Conservation (phyloP, 1,140 invertebrate species). For the Metaphire vulgaris region DNA sequence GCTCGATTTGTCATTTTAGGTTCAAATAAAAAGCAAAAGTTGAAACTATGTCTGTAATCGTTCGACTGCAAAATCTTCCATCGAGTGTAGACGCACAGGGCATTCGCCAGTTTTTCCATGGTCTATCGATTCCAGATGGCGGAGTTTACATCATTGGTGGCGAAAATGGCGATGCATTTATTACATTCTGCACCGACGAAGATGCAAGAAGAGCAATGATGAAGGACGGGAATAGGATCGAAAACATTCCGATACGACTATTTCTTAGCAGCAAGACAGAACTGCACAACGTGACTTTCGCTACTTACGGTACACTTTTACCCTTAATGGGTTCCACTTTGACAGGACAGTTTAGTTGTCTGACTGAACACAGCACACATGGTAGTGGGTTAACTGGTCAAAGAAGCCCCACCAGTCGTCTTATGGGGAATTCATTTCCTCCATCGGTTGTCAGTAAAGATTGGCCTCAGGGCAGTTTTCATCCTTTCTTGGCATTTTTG, state of each 20-base stretch:
- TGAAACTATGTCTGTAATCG: constrained; percentile 90
- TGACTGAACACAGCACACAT: neutral
- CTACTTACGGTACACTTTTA: constrained; percentile 39
- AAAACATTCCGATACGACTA: constrained; percentile 78
- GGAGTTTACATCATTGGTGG: constrained; percentile 98
- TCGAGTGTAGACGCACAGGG: constrained; percentile 93
- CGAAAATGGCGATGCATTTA: constrained; percentile 94
- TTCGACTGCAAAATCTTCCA: constrained; percentile 91
- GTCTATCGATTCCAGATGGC: constrained; percentile 90
- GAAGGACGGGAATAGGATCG: constrained; percentile 78
- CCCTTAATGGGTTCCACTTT: too few relatives aligned
- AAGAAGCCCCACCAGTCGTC: neutral
- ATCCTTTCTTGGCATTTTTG: too few relatives aligned
- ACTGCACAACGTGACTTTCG: constrained; percentile 74
- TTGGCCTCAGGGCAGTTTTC: too few relatives aligned
- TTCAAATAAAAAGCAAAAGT: neutral
- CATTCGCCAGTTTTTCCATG: constrained; percentile 90
- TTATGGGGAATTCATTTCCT: neutral
- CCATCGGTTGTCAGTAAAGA: too few relatives aligned
- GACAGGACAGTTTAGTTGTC: neutral
- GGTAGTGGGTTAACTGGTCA: neutral
- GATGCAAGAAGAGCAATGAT: constrained; percentile 93
- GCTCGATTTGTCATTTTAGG: too few relatives aligned
- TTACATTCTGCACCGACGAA: constrained; percentile 95
- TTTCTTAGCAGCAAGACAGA: constrained; percentile 85